These are phyloP conservation scores for Conistra vaccinii DNA, from an alignment of 2,888 invertebrate species.

Conservation along the genomic window DNA sequence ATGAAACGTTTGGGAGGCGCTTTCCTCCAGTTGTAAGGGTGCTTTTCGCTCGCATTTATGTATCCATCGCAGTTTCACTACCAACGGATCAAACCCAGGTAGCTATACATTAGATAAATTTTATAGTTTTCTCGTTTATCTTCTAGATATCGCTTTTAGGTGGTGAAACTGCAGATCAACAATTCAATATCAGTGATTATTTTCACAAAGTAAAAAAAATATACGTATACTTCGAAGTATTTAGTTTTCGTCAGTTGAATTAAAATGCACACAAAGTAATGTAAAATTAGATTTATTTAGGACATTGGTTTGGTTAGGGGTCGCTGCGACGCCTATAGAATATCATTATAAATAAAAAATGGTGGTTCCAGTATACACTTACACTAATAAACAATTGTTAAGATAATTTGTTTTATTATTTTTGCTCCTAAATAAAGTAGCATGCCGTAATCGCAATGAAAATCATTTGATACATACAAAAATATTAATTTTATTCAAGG, in stretches of 20 bases:
- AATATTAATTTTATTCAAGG: conserved; percentile 29
- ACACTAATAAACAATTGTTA: conserved; percentile 74
- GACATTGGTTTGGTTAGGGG: conserved; percentile 77
- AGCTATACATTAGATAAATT: conserved; percentile 55
- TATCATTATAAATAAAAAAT: conserved; percentile 64
- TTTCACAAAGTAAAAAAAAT: conserved; percentile 39
- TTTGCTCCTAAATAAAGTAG: conserved; percentile 24
- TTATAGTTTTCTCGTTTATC: conserved; percentile 52
- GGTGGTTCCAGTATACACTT: conserved; percentile 76
- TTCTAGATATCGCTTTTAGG: conserved; percentile 67
- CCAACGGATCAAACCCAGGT: conserved; percentile 21
- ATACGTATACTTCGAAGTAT: conserved; percentile 41
- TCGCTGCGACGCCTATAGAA: conserved; percentile 64
- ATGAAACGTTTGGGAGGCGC: conserved; percentile 33
- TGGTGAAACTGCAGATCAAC: conserved; percentile 53
- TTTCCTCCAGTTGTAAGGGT: conserved; percentile 50
- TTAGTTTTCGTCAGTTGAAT: conserved; percentile 46
- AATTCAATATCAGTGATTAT: conserved; percentile 36
- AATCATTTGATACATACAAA: conserved; percentile 12
- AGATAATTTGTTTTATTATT: conserved; percentile 66
- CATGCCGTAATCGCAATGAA: conserved; percentile 8
- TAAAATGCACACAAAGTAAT: conserved; percentile 65
- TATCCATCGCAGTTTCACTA: conserved; percentile 44
- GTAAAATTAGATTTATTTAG: conserved; percentile 67
- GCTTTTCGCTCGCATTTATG: conserved; percentile 65